phyloP scores from a whole-genome alignment of 2,113 vertebrate genomes.

The Pygoscelis antarcticus region DNA sequence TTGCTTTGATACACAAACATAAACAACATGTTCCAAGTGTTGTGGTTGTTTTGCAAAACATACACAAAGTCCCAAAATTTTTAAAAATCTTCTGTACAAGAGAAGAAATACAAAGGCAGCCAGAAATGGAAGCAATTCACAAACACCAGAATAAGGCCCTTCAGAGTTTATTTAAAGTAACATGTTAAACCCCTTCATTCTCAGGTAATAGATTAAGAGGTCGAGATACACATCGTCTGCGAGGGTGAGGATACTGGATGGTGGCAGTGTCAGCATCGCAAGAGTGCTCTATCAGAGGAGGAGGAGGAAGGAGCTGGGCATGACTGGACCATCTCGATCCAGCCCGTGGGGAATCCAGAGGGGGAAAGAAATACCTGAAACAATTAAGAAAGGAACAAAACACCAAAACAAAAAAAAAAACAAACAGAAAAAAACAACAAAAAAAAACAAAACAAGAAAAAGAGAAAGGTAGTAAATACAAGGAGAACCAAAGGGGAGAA shows the following conservation, averaged over 20 bases:
- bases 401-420: constrained; percentile 67
- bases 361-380: constrained; percentile 96
- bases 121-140: constrained; percentile 67
- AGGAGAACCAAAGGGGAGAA: constrained; percentile 79
- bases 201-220: constrained; percentile 84
- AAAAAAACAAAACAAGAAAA: constrained; percentile 58
- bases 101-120: constrained; percentile 55
- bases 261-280: constrained; percentile 85
- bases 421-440: constrained; percentile 52
- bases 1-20: constrained; percentile 51
- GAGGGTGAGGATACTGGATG: constrained; percentile 83
- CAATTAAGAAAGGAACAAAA: constrained; percentile 80
- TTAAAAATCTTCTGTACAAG: constrained; percentile 42
- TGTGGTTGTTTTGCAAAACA: constrained; percentile 38
- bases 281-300: constrained; percentile 88
- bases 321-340: constrained; percentile 88
- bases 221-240: constrained; percentile 78
- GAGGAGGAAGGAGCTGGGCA: constrained; percentile 89
- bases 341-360: constrained; percentile 89
- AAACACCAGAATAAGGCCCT: constrained; percentile 66
- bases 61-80: constrained; percentile 24
- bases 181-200: constrained; percentile 79
- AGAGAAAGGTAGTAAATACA: constrained; percentile 78
- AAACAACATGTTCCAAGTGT: constrained; percentile 39
- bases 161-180: constrained; percentile 34